Evolutionary conservation across 1,140 invertebrate species (phyloP).

Genomic region (Lepidurus arcticus): DNA sequence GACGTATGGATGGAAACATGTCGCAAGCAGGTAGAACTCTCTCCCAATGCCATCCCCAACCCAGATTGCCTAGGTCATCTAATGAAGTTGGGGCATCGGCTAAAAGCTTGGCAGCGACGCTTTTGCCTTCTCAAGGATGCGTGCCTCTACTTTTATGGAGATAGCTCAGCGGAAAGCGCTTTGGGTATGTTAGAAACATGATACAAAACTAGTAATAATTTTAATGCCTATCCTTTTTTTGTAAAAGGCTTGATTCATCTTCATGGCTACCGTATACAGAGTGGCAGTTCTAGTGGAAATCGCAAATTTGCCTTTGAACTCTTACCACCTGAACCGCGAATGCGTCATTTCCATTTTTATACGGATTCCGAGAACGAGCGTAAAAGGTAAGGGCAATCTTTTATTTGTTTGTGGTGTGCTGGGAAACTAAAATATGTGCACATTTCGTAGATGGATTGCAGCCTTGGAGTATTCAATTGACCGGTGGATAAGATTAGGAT

Average conservation of each 20-base stretch:
- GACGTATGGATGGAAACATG: slow-evolving; percentile 72
- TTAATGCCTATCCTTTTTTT: slow-evolving; percentile 25
- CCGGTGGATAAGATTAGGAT: slow-evolving; percentile 88
- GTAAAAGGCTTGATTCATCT: slow-evolving; percentile 73
- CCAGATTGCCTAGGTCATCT: slow-evolving; percentile 89
- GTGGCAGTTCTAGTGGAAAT: slow-evolving; percentile 51
- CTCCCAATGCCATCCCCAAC: slow-evolving; percentile 58
- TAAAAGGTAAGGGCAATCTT: slow-evolving; percentile 64
- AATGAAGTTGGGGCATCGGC: slow-evolving; percentile 61
- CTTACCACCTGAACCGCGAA: slow-evolving; percentile 74
- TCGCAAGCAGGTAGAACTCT: slow-evolving; percentile 44
- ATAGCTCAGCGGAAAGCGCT: slow-evolving; percentile 74
- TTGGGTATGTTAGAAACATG: slow-evolving; percentile 63
- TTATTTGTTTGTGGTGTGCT: not conserved
- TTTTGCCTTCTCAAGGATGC: slow-evolving; percentile 95
- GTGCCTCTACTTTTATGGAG: slow-evolving; percentile 88
- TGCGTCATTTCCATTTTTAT: slow-evolving; percentile 84
- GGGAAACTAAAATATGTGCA: slow-evolving; percentile 35
- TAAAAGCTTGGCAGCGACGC: slow-evolving; percentile 78
- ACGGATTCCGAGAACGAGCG: slow-evolving; percentile 91
- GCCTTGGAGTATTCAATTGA: slow-evolving; percentile 92
- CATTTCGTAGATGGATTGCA: slow-evolving; percentile 77
- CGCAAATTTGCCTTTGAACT: slow-evolving; percentile 82
- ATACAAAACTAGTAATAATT: not conserved
- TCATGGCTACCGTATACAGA: slow-evolving; percentile 88